Evolutionary conservation across 2,888 invertebrate genomes (phyloP).

Genomic region (Lottia gigantea): DNA sequence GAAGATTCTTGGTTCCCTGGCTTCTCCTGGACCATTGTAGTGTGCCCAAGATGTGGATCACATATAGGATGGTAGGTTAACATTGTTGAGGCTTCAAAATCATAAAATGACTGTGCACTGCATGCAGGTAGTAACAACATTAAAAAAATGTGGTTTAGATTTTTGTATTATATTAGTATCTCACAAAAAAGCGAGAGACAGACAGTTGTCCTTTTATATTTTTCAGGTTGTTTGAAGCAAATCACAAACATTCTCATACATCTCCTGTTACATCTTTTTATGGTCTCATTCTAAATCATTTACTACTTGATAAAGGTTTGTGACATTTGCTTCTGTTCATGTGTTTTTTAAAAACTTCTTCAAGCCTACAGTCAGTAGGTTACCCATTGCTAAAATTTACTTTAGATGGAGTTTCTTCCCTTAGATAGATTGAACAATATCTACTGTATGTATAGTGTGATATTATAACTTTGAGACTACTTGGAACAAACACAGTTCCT

Average conservation of each 20-base stretch:
- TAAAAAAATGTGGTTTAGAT: too few species aligned
- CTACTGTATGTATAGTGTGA: neutral
- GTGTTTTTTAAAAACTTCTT: too few species aligned
- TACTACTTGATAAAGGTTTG: conserved; percentile 52
- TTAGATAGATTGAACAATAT: neutral
- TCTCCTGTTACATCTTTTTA: conserved; percentile 34
- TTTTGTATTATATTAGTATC: too few species aligned
- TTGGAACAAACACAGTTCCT: too few species aligned
- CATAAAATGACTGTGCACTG: too few species aligned
- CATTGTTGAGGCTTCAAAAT: too few species aligned
- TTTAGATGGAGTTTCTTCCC: conserved; percentile 10
- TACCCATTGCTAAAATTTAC: too few species aligned
- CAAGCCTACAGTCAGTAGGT: too few species aligned
- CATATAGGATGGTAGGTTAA: conserved; percentile 73
- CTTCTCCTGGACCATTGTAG: conserved; percentile 75
- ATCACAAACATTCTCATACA: conserved; percentile 16
- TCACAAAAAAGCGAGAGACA: too few species aligned
- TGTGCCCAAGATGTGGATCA: conserved; percentile 75
- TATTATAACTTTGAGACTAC: too few species aligned
- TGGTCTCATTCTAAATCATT: conserved; percentile 49
- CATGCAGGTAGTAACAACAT: too few species aligned
- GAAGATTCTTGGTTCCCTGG: conserved; percentile 78
- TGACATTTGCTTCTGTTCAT: conserved; percentile 9
- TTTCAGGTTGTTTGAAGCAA: conserved; percentile 41
- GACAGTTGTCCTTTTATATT: neutral